A percentile compares a stretch with the other conserved stretches of the same genome.
These are phyloP conservation scores for Lasioglossum calceatum DNA, from an alignment of 2,888 invertebrate species.

Conservation along the genomic window DNA sequence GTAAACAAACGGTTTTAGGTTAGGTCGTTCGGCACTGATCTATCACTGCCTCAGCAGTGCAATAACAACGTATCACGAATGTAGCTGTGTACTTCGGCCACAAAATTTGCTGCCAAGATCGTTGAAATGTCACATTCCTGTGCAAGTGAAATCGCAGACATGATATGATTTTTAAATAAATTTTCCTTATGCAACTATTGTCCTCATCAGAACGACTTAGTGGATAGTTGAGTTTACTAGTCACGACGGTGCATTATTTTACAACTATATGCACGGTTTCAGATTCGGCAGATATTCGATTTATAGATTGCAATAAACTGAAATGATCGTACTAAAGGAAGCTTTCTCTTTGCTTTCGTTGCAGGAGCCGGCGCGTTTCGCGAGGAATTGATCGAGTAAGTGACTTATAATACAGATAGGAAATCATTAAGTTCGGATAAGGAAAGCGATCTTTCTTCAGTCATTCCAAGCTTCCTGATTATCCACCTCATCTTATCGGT, in stretches of 20 bases:
- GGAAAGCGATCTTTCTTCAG: neutral
- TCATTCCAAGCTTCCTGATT: neutral
- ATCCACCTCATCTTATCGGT: neutral
- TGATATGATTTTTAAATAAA: neutral
- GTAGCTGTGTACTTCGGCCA: too few species aligned
- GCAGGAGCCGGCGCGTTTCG: neutral
- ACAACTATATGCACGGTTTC: neutral
- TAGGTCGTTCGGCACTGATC: neutral
- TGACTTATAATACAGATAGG: slow-evolving; percentile 8
- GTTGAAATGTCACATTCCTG: neutral
- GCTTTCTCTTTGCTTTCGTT: slow-evolving; percentile 18
- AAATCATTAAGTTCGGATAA: neutral
- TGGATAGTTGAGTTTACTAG: neutral
- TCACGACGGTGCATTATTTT: neutral
- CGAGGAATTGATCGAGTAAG: slow-evolving; percentile 2
- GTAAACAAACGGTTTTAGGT: neutral
- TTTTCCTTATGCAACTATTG: neutral
- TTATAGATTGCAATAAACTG: neutral
- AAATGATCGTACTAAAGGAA: slow-evolving; percentile 9
- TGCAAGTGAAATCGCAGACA: neutral
- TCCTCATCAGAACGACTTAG: neutral
- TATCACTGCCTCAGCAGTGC: neutral
- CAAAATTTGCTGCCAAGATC: neutral
- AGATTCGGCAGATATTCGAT: neutral
- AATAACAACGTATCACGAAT: neutral